These are phyloP conservation scores for Strix occidentalis DNA, from an alignment of 2,797 vertebrate genomes.

Conservation along the genomic window DNA sequence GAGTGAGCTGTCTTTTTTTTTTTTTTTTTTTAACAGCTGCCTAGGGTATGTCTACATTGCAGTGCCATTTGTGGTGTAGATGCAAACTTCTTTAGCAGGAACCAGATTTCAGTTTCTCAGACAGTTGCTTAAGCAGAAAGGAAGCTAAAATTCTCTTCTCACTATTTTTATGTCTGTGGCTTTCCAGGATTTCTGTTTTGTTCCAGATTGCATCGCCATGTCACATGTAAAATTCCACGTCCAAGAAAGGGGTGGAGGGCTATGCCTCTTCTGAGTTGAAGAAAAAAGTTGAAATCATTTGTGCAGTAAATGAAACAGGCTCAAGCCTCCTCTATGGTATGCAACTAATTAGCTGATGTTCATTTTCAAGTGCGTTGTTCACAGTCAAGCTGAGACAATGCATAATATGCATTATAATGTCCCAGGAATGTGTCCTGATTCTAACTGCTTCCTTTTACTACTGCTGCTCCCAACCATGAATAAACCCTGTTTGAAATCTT, in stretches of 20 bases:
- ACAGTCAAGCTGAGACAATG: slow-evolving; percentile 61
- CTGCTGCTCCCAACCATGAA: slow-evolving; percentile 8
- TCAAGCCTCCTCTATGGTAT: slow-evolving; percentile 32
- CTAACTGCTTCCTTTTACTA: slow-evolving; percentile 32
- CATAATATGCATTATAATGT: slow-evolving; percentile 44
- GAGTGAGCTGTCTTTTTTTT: neutral
- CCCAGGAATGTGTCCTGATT: slow-evolving; percentile 47
- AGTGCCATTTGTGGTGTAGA: slow-evolving; percentile 15
- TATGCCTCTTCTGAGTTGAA: slow-evolving; percentile 19
- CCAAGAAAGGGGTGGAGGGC: neutral
- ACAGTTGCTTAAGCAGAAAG: slow-evolving; percentile 34
- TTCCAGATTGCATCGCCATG: slow-evolving; percentile 8
- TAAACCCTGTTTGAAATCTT: slow-evolving; percentile 19
- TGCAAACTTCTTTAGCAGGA: slow-evolving; percentile 33
- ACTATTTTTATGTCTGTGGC: slow-evolving; percentile 23
- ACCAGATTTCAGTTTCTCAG: slow-evolving; percentile 44
- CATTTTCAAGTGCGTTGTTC: slow-evolving; percentile 51
- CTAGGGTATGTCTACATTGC: slow-evolving; percentile 4
- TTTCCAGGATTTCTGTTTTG: slow-evolving; percentile 54
- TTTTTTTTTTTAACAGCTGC: neutral
- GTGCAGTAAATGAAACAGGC: slow-evolving; percentile 47
- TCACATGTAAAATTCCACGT: neutral
- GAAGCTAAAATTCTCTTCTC: slow-evolving; percentile 45
- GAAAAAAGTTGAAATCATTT: slow-evolving; percentile 41
- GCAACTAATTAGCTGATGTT: slow-evolving; percentile 61